Base-by-base conservation (phyloP, 2,113 vertebrate species). In the Leucoraja erinaceus region DNA sequence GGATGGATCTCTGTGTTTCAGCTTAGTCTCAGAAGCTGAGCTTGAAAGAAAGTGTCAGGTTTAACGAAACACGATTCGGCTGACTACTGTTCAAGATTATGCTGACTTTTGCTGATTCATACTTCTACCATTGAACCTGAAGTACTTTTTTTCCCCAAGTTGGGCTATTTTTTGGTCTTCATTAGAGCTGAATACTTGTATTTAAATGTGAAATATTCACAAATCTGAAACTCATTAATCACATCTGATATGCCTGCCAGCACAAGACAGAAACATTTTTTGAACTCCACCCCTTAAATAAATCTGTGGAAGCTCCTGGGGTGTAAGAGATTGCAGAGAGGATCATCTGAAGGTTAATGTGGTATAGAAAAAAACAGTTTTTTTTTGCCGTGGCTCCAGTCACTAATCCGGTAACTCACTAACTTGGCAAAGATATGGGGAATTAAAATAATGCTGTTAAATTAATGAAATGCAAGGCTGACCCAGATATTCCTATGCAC, bases 161-260 rank as follows among this genome's bases (percentile, higher is more conserved):
- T 11, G 28, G 59, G 47, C 25, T 31, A 86, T 2, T 63, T 86
- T 86, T 59, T 61, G 9, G 56, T 31, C 83, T 86, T 86, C 38
- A 54, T 38, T 61, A 28, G 25, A 84, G 10, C 54, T 14, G 81
- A 84, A 10, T 11, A 61, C 4, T n/a, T 84, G 81, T 10, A 84
- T 84, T 86, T 61, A 12, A 86, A 61, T n/a, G 59, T 61, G 61
- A 86, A 86, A 63, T 86, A 86, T 63, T 86, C 56, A 86, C 56
- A 16, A 86, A 86, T 56, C 28, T 86, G 56, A 86, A 86, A 25
- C 11, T 61, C 83, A 31, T 61, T 86, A 59, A 86, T 86, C 83
- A 86, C 61, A n/a, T 86, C 83, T 86, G 83, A 63, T 86, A 86
- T 86, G 56, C 56, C 83, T 86, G 56, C 56, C 83, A 86, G 28